Evolutionary conservation across 2,888 invertebrate genomes (phyloP), one percentile per base, ranked within the genome.

Genomic region (Orthonychiurus folsomi): DNA sequence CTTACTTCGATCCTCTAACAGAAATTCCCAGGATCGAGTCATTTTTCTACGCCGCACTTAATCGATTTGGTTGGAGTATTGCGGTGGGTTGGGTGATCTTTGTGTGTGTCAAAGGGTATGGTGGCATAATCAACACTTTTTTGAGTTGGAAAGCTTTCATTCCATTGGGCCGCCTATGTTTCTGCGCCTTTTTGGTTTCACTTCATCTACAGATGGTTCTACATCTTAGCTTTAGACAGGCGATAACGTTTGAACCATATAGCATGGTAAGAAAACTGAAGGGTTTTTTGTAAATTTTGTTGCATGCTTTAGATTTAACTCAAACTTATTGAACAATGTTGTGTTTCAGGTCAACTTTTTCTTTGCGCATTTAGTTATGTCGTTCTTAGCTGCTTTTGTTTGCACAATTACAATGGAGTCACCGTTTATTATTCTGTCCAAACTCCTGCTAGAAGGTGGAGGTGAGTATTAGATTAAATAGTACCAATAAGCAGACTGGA

Each of bases 151-250:
- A 86, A 61, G 85, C 89, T 0, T 83, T 93, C 73, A 83, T 92
- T 73, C 95, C 96, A 0, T 81, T 97, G 58, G 92, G 93, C 74
- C 83, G 94, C 60, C 83, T 96, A 67, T 93, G 95, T 1, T 97
- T 93, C 80, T 91, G 93, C 77, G 90, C 94, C 37, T 97, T 96
- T 80, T 84, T 97, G 12, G 66, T 65, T 15, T 71, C 70, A 0
- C 63, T 69, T 15, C 63, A 65, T 50, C 37, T 71, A 9, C 71
- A 71, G 62, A 63, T 62, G 53, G 53, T 66, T 15, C 59, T 68
- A 9, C 71, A 71, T 58, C 56, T 64, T 3, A 47, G 64, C 20
- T 21, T 63, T 2, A 28, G 61, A 5, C 64, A 63, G 18, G 62
- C 66, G 1, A 47, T 66, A 21, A 55, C 58, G 15, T 67, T 60